Base-by-base conservation (phyloP, 2,888 invertebrate genomes). In the Parelbella ahira region DNA sequence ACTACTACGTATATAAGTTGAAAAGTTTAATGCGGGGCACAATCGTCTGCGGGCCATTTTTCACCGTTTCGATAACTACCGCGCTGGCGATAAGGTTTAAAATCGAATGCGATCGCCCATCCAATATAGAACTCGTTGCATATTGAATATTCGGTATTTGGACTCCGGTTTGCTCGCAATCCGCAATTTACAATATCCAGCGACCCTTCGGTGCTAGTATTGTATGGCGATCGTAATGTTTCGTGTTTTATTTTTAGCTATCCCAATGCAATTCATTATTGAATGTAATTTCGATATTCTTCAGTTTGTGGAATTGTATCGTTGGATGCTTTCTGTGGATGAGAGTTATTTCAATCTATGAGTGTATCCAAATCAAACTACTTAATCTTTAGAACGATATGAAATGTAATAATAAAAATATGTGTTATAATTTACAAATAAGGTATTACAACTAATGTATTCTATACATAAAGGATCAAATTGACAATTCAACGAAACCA, bases 21-120 rank as follows among this genome's bases (percentile, higher is more conserved):
- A 42, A 44, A 46, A 48, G 23, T 50, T 47, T 44, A 51, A 49
- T 44, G 33, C 34, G 27, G 42, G 21, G 45, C 38, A 33, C 27
- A 41, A 41, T 25, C 25, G 32, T 12, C 3, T 24, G 2, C 4
- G n/a, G 3, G 19, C 7, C n/a, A 7, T n/a, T 13, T 32, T 18
- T 25, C 15, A 19, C 21, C 5, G 13, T 20, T 32, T 39, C 30
- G n/a, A 30, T 2, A 5, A 30, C 30, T 39, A 9, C 9, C 8
- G 9, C 21, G 7, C 11, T 28, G 1, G 15, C 3, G 4, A 34
- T 42, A 42, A 34, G 21, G 32, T 42, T 33, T 21, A 42, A 33
- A 34, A 9, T 28, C 3, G 20, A 20, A 6, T 11, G 27, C 10
- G 0, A 3, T 4, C 11, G 11, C n/a, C n/a, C 4, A 41, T n/a